Base-by-base conservation (phyloP, 1,140 invertebrate genomes). In the Lanistes nyassanus region DNA sequence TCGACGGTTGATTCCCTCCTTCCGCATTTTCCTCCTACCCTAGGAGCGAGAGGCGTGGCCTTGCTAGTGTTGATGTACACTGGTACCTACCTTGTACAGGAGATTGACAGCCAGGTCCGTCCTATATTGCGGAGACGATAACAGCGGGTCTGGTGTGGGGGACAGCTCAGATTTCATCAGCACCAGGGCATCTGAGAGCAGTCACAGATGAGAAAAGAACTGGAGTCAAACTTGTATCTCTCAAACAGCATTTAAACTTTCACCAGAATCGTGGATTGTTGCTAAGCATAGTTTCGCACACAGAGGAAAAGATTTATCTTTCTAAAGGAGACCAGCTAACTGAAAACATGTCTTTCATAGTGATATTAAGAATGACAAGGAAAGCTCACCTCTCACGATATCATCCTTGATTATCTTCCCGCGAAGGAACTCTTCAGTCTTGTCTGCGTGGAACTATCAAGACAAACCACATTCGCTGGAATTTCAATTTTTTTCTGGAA, bases 401-500 rank as follows among this genome's bases (percentile, higher is more conserved):
- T 53, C 64, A 68, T 77, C 65, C 34, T 53, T 47, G 36, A 77
- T 42, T 11, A 83, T 85, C 86, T 92, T 92, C 0, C 92, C 92
- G 23, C 84, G 58, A 1, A 96, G 83, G 82, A 91, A 93, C 21
- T 89, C 76, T 86, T 96, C 95, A 0, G 94, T 93, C n/a, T 91
- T 88, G 0, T 72, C 83, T 0, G 95, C 94, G 83, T 95, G 94
- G 0, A 91, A 78, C 92, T 92, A 72, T 6, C 16, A 34, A 66
- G n/a, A 66, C 5, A 65, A 26, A 65, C 0, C 7, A 60, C 36
- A 47, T 3, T 1, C 31, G 31, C 19, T 21, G 26, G 21, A n/a
- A n/a, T n/a, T n/a, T n/a, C n/a, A n/a, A n/a, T n/a, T n/a, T n/a
- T n/a, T n/a, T n/a, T n/a, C n/a, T n/a, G n/a, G n/a, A n/a, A n/a